Percentiles rank a stretch among this genome's conserved stretches.
These are phyloP conservation scores for Brachyhypopomus gauderio DNA, from an alignment of 2,113 vertebrate species.

Conservation along the genomic window DNA sequence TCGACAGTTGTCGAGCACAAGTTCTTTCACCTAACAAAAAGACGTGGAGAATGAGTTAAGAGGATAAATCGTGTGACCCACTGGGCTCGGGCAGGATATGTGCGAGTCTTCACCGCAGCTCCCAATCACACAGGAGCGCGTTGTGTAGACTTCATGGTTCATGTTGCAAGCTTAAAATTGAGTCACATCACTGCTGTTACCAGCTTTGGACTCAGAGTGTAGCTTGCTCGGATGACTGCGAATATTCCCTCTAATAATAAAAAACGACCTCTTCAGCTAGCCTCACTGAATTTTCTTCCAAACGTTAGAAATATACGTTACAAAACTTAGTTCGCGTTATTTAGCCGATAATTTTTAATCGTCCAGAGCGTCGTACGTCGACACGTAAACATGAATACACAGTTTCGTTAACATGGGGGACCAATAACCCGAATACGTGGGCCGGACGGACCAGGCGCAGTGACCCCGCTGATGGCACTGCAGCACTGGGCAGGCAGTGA, in stretches of 20 bases:
- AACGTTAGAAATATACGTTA: too few species aligned
- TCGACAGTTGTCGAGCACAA: slow-evolving; percentile 96
- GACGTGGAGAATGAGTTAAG: not conserved
- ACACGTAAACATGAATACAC: too few species aligned
- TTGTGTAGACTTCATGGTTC: slow-evolving; percentile 31
- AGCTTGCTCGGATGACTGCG: slow-evolving; percentile 35
- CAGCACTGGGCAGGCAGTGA: not conserved
- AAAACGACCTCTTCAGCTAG: not conserved
- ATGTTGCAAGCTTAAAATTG: slow-evolving; percentile 59
- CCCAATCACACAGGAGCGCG: slow-evolving; percentile 15
- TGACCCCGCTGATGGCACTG: not conserved
- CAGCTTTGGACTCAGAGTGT: slow-evolving; percentile 59
- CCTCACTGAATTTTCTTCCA: not conserved
- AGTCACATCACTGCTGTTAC: slow-evolving; percentile 48
- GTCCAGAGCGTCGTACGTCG: too few species aligned
- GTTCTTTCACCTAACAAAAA: slow-evolving; percentile 88
- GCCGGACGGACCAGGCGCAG: not conserved
- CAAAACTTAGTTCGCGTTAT: too few species aligned
- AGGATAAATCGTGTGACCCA: not conserved
- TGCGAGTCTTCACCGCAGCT: slow-evolving; percentile 40
- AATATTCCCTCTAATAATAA: not conserved
- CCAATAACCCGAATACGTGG: not conserved
- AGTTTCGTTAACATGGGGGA: not conserved
- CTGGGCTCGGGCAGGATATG: slow-evolving; percentile 1
- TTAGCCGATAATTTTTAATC: too few species aligned